phyloP scores from a whole-genome alignment of 2,113 vertebrate species.

The Pelodiscus sinensis region DNA sequence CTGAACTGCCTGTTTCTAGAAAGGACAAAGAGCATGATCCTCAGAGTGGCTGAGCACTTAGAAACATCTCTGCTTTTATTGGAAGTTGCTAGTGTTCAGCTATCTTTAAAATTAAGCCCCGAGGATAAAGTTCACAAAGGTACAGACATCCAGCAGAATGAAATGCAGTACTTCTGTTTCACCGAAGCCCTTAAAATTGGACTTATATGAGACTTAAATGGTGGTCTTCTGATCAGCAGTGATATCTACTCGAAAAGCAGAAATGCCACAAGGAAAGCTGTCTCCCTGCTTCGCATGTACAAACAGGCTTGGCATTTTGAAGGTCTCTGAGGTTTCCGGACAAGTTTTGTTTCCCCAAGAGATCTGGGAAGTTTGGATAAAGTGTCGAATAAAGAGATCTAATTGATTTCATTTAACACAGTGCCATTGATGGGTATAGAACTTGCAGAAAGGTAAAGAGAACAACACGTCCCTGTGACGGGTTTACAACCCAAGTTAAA shows the following conservation, averaged over 20 bases:
- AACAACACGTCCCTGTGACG: neutral
- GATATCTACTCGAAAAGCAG: neutral
- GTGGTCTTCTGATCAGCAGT: neutral
- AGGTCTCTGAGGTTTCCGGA: neutral
- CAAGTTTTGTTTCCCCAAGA: neutral
- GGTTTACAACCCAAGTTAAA: neutral
- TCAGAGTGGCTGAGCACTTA: slow-evolving; percentile 2
- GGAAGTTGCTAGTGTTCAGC: neutral
- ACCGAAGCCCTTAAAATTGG: neutral
- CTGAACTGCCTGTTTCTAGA: neutral
- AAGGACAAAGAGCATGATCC: slow-evolving; percentile 26
- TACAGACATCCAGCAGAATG: neutral
- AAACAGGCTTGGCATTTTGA: neutral
- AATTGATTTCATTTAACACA: neutral
- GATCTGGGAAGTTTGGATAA: neutral
- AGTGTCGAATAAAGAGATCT: neutral
- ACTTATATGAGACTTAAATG: neutral
- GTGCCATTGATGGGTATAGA: neutral
- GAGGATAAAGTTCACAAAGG: neutral
- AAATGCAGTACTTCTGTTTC: neutral
- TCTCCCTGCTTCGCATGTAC: neutral
- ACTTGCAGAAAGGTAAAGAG: neutral
- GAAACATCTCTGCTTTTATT: neutral
- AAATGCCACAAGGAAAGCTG: neutral
- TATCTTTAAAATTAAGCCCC: slow-evolving; percentile 14